These are phyloP conservation scores for Orius insidiosus DNA, from an alignment of 1,140 invertebrate species.

Conservation along the genomic window DNA sequence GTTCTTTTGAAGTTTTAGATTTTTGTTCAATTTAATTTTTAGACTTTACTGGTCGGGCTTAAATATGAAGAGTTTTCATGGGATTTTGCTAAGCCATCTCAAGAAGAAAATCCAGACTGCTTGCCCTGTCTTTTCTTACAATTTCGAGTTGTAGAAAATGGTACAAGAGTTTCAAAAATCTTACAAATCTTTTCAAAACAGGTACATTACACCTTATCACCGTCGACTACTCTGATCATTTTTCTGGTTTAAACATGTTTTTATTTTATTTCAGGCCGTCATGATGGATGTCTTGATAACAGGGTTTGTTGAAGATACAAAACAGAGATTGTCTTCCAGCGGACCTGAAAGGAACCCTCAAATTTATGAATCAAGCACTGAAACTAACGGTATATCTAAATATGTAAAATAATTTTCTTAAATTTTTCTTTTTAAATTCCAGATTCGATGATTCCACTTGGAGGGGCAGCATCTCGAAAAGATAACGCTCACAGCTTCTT, in stretches of 20 bases:
- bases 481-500: constrained; percentile 33
- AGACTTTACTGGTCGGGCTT: constrained; percentile 68
- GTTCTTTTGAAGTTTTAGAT: constrained; percentile 23
- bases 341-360: constrained; percentile 23
- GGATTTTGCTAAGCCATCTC: constrained; percentile 72
- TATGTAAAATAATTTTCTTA: neutral
- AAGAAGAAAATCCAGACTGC: constrained; percentile 68
- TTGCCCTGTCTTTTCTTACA: constrained; percentile 76
- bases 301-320: constrained; percentile 60
- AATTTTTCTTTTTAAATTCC: constrained; percentile 1
- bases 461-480: constrained; percentile 23
- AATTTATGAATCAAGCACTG: constrained; percentile 24
- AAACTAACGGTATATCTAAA: constrained; percentile 24
- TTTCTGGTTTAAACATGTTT: constrained; percentile 3
- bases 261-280: constrained; percentile 35
- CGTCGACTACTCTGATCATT: neutral
- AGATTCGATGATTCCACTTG: constrained; percentile 6
- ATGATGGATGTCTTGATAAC: constrained; percentile 85
- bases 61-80: constrained; percentile 77
- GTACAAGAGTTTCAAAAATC: constrained; percentile 67
- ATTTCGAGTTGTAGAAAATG: constrained; percentile 73
- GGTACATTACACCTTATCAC: constrained; percentile 24
- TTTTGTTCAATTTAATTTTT: constrained; percentile 21
- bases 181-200: constrained; percentile 76
- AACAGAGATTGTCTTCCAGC: constrained; percentile 27